Evolutionary conservation across 2,888 invertebrate species (phyloP).

Genomic region (Drosophila longiperda): DNA sequence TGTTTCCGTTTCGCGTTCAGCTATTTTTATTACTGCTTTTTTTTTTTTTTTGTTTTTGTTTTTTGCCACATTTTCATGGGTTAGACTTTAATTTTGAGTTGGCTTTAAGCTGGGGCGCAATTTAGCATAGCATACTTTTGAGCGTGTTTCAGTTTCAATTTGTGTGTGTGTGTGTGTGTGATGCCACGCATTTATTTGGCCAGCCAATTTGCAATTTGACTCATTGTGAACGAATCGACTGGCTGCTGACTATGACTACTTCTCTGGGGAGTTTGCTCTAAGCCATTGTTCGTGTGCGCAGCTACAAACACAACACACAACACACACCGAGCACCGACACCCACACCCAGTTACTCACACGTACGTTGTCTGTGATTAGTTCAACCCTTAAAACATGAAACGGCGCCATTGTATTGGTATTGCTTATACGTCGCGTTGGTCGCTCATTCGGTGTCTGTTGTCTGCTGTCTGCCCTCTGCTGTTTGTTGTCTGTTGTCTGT

Average conservation of each 20-base stretch:
- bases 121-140: conserved; percentile 56
- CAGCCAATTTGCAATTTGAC: conserved; percentile 57
- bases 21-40: conserved; percentile 53
- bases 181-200: conserved; percentile 29
- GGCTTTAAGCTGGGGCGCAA: conserved; percentile 40
- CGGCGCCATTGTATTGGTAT: conserved; percentile 60
- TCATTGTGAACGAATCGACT: conserved; percentile 3
- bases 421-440: conserved; percentile 76
- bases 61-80: conserved; percentile 23
- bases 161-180: background rate
- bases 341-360: conserved; percentile 5
- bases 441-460: conserved; percentile 21
- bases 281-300: conserved; percentile 51
- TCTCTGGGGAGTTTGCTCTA: conserved; percentile 42
- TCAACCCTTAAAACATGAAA: conserved; percentile 75
- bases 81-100: conserved; percentile 30
- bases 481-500: conserved; percentile 40
- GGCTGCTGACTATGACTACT: background rate
- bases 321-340: conserved; percentile 23
- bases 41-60: conserved; percentile 22
- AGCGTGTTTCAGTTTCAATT: conserved; percentile 14
- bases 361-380: conserved; percentile 73
- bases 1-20: conserved; percentile 70
- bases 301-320: conserved; percentile 38
- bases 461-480: conserved; percentile 29